phyloP scores from a whole-genome alignment of 2,888 invertebrate genomes.

The Helicoverpa assulta region DNA sequence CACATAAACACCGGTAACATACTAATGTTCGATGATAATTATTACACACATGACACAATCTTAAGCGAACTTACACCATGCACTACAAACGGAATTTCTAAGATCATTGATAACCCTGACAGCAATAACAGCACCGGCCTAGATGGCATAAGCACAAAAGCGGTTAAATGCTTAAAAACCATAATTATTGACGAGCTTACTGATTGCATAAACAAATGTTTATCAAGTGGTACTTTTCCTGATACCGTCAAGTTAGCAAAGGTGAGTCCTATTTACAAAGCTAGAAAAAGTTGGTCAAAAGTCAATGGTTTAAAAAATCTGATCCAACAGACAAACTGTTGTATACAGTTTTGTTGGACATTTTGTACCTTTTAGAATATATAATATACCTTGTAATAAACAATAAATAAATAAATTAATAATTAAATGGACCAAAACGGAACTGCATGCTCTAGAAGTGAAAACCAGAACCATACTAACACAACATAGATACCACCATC shows the following conservation, averaged over 20 bases:
- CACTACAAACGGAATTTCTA: background rate
- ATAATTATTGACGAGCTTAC: slow-evolving; percentile 2
- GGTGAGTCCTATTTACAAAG: slow-evolving; percentile 51
- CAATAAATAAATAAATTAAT: background rate
- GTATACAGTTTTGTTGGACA: too few species aligned
- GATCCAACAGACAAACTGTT: too few species aligned
- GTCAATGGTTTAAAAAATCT: too few species aligned
- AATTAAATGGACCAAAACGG: background rate
- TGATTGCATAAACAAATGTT: slow-evolving; percentile 30
- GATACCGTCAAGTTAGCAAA: slow-evolving; percentile 52
- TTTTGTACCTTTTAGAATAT: too few species aligned
- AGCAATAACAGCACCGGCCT: slow-evolving; percentile 9
- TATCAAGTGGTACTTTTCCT: slow-evolving; percentile 33
- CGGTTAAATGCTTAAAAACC: slow-evolving; percentile 7
- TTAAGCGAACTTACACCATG: background rate
- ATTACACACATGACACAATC: background rate
- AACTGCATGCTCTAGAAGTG: too few species aligned
- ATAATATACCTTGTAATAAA: too few species aligned
- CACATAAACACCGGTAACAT: too few species aligned
- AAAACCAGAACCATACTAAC: too few species aligned
- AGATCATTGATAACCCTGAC: background rate
- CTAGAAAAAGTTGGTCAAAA: slow-evolving; percentile 21
- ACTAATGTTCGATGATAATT: too few species aligned
- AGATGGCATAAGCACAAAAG: slow-evolving; percentile 7
- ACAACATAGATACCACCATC: too few species aligned